Percentiles rank a stretch among this genome's conserved stretches.
Conservation (phyloP, 2,797 vertebrate species). For the Halcyon smyrnensis region DNA sequence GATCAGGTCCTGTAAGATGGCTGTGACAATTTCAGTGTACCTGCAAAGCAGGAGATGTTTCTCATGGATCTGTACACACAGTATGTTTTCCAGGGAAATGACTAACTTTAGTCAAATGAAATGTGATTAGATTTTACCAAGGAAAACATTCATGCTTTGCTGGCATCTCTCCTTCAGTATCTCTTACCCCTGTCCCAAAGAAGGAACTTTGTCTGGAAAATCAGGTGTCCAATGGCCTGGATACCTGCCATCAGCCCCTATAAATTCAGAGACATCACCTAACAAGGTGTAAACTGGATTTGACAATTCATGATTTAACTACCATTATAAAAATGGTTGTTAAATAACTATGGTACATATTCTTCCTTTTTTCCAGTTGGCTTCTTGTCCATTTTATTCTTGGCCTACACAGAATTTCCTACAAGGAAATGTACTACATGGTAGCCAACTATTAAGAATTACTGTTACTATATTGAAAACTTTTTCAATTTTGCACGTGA, state of each 20-base stretch:
- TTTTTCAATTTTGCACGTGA: background rate
- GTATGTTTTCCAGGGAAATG: background rate
- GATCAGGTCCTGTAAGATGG: background rate
- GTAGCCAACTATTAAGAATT: background rate
- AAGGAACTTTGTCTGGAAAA: background rate
- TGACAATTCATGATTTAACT: background rate
- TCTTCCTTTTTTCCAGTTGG: constrained; percentile 6
- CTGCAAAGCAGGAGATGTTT: background rate
- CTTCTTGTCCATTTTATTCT: constrained; percentile 14
- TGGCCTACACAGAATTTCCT: background rate
- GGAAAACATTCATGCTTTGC: background rate
- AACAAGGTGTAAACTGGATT: background rate
- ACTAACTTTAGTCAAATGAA: background rate
- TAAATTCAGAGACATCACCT: background rate
- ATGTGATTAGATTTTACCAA: background rate
- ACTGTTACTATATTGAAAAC: background rate
- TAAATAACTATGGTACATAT: background rate
- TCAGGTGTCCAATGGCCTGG: background rate
- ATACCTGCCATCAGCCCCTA: background rate
- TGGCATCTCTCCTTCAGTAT: background rate
- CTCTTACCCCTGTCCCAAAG: background rate
- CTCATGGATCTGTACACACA: background rate
- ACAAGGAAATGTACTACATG: background rate
- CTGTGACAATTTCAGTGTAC: background rate
- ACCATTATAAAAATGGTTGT: background rate